Evolutionary conservation across 1,140 invertebrate genomes (phyloP).

Genomic region (Tetragnatha versicolor): DNA sequence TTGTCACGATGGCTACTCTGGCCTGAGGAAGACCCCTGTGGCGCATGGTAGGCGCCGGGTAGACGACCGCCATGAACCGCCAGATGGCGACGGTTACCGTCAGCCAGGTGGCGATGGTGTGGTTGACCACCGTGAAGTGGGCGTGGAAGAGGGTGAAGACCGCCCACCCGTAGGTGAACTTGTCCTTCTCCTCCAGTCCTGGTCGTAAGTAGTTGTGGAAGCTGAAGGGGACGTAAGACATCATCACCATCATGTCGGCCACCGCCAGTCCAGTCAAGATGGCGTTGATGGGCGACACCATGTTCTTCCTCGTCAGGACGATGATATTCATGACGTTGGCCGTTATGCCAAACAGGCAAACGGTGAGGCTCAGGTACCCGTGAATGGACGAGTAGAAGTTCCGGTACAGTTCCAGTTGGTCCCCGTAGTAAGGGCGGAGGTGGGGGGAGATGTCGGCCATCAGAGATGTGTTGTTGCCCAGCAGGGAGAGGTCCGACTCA

Average conservation of each 20-base stretch:
- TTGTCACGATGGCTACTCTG: constrained; percentile 75
- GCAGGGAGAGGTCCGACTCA: constrained; percentile 3
- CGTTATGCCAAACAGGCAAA: constrained; percentile 87
- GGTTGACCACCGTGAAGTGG: constrained; percentile 80
- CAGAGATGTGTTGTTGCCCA: background rate
- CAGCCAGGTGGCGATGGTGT: constrained; percentile 92
- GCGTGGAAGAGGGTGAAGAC: constrained; percentile 64
- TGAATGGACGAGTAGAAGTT: constrained; percentile 66
- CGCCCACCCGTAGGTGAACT: constrained; percentile 56
- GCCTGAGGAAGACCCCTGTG: constrained; percentile 67
- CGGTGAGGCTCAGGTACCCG: constrained; percentile 74
- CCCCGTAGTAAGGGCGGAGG: constrained; percentile 46
- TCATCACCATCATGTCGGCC: constrained; percentile 85
- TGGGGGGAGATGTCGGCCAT: background rate
- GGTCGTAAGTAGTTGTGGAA: constrained; percentile 74
- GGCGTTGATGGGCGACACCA: constrained; percentile 83
- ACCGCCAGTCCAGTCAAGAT: constrained; percentile 84
- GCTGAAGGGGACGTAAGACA: constrained; percentile 84
- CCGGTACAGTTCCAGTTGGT: constrained; percentile 26
- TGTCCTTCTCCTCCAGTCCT: constrained; percentile 42
- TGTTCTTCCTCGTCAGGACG: constrained; percentile 82
- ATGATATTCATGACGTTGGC: constrained; percentile 90
- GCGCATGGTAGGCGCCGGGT: constrained; percentile 49
- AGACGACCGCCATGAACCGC: constrained; percentile 83
- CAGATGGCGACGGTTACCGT: constrained; percentile 91